A percentile compares a stretch with the other conserved stretches of the same genome.
phyloP scores from a whole-genome alignment of 2,797 vertebrate genomes.

The Jordanella pulchra region DNA sequence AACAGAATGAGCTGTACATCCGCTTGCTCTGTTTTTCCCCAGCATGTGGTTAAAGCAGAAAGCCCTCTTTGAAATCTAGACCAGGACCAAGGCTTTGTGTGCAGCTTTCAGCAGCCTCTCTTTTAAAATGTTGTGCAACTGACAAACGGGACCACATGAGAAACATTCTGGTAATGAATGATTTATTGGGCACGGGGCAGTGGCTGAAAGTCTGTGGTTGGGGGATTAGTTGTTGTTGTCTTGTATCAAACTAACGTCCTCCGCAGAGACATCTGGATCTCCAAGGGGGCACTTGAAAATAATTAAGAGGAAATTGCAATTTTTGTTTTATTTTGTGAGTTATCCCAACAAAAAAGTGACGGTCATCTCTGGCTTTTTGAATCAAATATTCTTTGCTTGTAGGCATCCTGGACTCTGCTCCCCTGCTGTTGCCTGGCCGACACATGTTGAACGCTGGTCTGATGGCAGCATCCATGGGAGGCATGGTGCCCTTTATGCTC shows the following conservation, averaged over 20 bases:
- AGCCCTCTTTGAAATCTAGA: conserved; percentile 56
- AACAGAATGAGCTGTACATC: conserved; percentile 31
- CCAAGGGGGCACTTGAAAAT: conserved; percentile 28
- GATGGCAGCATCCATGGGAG: conserved; percentile 75
- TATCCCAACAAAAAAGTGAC: background rate
- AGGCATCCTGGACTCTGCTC: conserved; percentile 75
- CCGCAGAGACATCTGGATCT: conserved; percentile 19
- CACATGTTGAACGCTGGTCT: conserved; percentile 76
- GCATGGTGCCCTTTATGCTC: conserved; percentile 77
- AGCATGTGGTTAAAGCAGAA: conserved; percentile 56
- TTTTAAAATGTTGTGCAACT: conserved; percentile 31
- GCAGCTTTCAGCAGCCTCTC: conserved; percentile 29
- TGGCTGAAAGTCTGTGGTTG: conserved; percentile 30
- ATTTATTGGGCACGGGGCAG: conserved; percentile 11
- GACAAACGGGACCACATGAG: conserved; percentile 49
- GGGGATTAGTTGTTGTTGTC: conserved; percentile 26
- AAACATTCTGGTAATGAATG: conserved; percentile 42
- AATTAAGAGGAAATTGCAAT: conserved; percentile 19
- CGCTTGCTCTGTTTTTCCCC: conserved; percentile 51
- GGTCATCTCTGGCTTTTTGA: conserved; percentile 3
- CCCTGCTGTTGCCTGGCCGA: conserved; percentile 79
- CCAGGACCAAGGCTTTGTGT: conserved; percentile 13
- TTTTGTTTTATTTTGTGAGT: conserved; percentile 35
- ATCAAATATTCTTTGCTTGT: conserved; percentile 7
- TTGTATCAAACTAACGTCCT: conserved; percentile 40